phyloP scores from a whole-genome alignment of 1,140 invertebrate species.

The Stegodyphus dumicola region DNA sequence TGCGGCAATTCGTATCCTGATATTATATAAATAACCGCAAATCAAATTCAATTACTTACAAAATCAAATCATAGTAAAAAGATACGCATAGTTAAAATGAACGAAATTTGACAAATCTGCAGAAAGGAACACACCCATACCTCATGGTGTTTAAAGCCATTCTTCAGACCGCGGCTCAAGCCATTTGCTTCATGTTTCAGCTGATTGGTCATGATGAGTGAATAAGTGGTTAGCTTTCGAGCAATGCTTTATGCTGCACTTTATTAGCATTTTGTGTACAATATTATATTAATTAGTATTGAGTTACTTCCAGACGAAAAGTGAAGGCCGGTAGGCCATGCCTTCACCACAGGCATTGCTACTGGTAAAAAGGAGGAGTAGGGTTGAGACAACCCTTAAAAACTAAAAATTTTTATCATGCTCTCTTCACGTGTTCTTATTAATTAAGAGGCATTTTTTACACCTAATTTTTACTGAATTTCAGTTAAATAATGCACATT shows the following conservation, averaged over 20 bases:
- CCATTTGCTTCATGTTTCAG: conserved; percentile 49
- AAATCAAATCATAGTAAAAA: too few relatives aligned
- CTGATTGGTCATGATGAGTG: conserved; percentile 51
- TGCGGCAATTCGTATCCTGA: too few relatives aligned
- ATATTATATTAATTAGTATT: conserved; percentile 21
- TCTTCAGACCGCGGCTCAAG: conserved; percentile 42
- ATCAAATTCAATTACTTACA: too few relatives aligned
- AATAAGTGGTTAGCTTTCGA: not conserved
- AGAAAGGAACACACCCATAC: conserved; percentile 55
- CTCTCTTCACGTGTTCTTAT: conserved; percentile 1
- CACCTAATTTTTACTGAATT: too few relatives aligned
- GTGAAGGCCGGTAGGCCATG: conserved; percentile 44
- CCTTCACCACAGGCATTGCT: conserved; percentile 29
- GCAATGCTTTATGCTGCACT: conserved; percentile 2
- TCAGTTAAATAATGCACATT: too few relatives aligned
- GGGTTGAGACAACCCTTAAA: conserved; percentile 20
- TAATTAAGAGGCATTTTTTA: too few relatives aligned
- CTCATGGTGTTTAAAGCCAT: conserved; percentile 49
- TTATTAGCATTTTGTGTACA: conserved; percentile 48
- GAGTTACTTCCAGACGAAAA: conserved; percentile 8
- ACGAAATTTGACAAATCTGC: conserved; percentile 46
- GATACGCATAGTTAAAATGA: not conserved
- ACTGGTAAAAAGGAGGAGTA: conserved; percentile 39
- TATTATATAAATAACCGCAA: too few relatives aligned
- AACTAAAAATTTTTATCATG: not conserved